Evolutionary conservation across 2,888 invertebrate species (phyloP), one percentile per base, ranked within the genome.

Genomic region (Caenorhabditis plicata): DNA sequence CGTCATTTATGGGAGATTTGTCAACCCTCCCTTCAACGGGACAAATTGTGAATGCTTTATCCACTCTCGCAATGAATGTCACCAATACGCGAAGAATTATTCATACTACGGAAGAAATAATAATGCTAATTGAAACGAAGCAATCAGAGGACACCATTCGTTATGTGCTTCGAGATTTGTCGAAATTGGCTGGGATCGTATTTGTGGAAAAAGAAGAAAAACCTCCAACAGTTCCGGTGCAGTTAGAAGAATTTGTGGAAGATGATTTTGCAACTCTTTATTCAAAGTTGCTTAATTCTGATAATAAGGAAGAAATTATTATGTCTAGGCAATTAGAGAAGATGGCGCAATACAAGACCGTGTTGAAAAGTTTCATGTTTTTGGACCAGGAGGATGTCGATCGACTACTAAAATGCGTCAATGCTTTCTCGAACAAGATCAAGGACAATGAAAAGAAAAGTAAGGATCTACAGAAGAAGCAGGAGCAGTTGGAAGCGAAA

Each of bases 61-160:
- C 54, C 19, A 58, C 64, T 9, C 46, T 69, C 31, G 61, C 61
- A 15, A 41, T 68, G 46, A 64, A 68, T 42, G 53, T 65, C 46
- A 49, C 65, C 44, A 69, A 69, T 39, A 55, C 67, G 7, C 42
- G 48, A 13, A 20, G 48, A 22, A 35, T 66, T 11, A 40, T 54
- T 29, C 47, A 54, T 15, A 61, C 56, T 26, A 48, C 55, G 23
- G 51, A 46, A 25, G 61, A 66, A 35, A 52, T 66, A 31, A 40
- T 66, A 29, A 51, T 52, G 8, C 13, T 32, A 2, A 26, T 49
- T 29, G 19, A 11, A 17, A 26, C 15, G 11, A 49, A 32, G 20
- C 31, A 23, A 23, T 5, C 22, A 8, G 23, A 49, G n/a, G 32
- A 39, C 5, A 13, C 4, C 22, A 13, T 39, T n/a, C 4, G 48